Conservation (phyloP, 2,113 vertebrate genomes). For the Pedetes capensis region DNA sequence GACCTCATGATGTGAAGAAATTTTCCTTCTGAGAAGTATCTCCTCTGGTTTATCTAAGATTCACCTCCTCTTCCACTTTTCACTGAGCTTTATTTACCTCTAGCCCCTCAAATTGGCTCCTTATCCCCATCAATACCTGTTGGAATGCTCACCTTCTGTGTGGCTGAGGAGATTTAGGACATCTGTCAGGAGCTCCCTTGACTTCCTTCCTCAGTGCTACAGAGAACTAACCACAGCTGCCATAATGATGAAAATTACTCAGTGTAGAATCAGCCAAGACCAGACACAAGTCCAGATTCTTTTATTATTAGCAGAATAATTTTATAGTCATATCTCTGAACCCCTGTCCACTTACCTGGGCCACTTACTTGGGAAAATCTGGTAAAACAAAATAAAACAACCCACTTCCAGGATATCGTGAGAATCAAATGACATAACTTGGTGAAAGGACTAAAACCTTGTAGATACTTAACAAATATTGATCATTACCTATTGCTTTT, state of each 20-base stretch:
- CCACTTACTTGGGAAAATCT: neutral
- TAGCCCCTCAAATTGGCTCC: neutral
- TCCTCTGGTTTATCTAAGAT: neutral
- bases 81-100: neutral
- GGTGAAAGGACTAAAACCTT: neutral
- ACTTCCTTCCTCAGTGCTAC: neutral
- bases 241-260: neutral
- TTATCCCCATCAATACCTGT: neutral
- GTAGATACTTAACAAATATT: neutral
- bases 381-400: neutral
- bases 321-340: neutral
- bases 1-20: conserved; percentile 56
- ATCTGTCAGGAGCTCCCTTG: neutral
- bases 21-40: conserved; percentile 54
- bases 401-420: neutral
- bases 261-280: neutral
- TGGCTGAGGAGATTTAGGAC: neutral
- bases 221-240: neutral
- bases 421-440: neutral
- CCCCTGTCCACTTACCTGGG: neutral
- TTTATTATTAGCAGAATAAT: neutral
- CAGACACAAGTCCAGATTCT: neutral
- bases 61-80: neutral
- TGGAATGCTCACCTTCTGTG: neutral
- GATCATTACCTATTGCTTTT: neutral